Evolutionary conservation across 2,113 vertebrate genomes (phyloP), one percentile per base, ranked within the genome.

Genomic region (Ondatra zibethicus): DNA sequence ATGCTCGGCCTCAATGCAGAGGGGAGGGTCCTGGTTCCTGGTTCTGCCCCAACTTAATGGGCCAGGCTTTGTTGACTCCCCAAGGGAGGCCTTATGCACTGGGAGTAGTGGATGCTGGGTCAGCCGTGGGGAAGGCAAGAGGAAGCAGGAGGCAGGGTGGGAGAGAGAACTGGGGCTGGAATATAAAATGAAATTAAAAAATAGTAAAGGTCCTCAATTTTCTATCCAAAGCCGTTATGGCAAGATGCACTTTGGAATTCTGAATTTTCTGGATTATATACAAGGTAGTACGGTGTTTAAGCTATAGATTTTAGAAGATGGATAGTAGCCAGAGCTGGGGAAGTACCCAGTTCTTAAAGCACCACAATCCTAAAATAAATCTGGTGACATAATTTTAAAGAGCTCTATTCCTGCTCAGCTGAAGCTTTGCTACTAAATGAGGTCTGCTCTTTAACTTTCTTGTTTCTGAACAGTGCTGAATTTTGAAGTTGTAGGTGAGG

Each of bases 351-450:
- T 75, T 31, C 81, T 78, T 5, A 76, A 78, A 42, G 31, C 76
- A n/a, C 16, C 21, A 47, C 12, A 68, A 3, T 14, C 42, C 45
- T 47, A 13, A 70, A 39, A 61, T 95, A 94, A 87, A 77, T 39
- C 6, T 61, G 19, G 0, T 23, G 45, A 76, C 42, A 17, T 76
- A 3, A 45, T 17, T 68, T 93, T 17, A 91, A 61, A 42, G 55
- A 61, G 6, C 29, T 77, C 50, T 52, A 70, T 12, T 23, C n/a
- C 42, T 21, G 5, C 73, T 58, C 33, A n/a, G 23, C 39, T 88
- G 42, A 90, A 92, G 29, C 36, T 91, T 95, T 77, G 23, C 50
- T 88, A 8, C 45, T 78, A 55, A 93, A 50, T 89, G 50, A 92
- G n/a, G 65, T 50, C 77, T 76, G 45, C 61, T 50, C 66, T 55